Evolutionary conservation across 2,113 vertebrate genomes (phyloP).

Genomic region (Eptesicus fuscus): DNA sequence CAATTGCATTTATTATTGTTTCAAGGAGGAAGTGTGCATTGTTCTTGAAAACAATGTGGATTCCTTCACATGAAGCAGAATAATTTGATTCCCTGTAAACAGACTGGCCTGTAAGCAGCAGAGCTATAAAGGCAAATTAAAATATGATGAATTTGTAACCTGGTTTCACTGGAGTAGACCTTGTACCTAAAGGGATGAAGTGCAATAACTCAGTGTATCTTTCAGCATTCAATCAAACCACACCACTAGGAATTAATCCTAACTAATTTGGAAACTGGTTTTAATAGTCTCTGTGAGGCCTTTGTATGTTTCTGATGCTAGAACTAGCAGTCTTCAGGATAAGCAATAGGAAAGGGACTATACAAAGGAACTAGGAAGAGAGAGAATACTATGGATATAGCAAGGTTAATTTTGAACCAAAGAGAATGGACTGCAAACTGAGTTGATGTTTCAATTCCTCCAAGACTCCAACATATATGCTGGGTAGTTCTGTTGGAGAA

Average conservation of each 20-base stretch:
- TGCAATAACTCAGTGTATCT: neutral
- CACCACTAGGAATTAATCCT: neutral
- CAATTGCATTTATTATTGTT: neutral
- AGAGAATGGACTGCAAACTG: no score
- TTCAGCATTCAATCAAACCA: neutral
- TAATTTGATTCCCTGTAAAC: neutral
- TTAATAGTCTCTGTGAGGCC: neutral
- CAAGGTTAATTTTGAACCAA: no score
- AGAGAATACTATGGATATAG: no score
- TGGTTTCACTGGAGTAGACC: neutral
- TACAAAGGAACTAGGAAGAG: no score
- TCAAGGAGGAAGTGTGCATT: neutral
- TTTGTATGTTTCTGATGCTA: neutral
- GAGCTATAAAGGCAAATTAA: neutral
- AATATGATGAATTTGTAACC: neutral
- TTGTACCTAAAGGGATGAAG: neutral
- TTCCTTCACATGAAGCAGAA: neutral
- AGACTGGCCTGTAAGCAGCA: neutral
- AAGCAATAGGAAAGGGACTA: neutral
- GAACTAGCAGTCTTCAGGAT: neutral
- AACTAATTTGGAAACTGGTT: neutral
- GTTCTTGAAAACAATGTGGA: neutral
- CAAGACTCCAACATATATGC: no score
- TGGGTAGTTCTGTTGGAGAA: no score
- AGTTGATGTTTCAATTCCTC: no score